Conservation (phyloP, 2,113 vertebrate species). For the Pogonocichla stellata region DNA sequence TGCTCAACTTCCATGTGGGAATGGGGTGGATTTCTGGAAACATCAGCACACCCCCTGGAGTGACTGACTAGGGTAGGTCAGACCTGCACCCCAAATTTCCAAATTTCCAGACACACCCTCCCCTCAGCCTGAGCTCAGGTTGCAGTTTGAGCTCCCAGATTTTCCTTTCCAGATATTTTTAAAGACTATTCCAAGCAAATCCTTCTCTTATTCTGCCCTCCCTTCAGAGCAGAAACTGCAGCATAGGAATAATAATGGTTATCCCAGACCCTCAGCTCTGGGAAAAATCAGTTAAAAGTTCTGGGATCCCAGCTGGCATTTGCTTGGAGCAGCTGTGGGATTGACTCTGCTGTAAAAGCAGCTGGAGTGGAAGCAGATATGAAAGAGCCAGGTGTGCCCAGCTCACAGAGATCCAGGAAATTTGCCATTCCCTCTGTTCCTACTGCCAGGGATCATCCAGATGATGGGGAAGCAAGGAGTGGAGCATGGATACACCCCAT, state of each 20-base stretch:
- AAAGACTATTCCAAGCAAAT: neutral
- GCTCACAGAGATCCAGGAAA: neutral
- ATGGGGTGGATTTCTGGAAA: neutral
- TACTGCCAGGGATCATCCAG: neutral
- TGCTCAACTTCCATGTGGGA: neutral
- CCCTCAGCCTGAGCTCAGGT: neutral
- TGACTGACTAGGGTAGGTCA: neutral
- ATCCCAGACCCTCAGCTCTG: neutral
- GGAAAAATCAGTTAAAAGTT: accelerated
- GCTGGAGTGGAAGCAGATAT: neutral
- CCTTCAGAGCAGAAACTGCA: neutral
- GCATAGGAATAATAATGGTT: neutral
- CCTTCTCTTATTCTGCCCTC: neutral
- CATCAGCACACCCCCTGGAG: neutral
- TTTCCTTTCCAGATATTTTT: neutral
- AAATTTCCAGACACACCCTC: neutral
- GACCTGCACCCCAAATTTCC: neutral
- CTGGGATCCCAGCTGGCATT: neutral
- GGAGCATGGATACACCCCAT: accelerated
- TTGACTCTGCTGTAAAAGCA: neutral
- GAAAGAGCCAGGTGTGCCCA: neutral
- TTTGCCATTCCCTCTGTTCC: neutral
- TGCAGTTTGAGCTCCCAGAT: neutral
- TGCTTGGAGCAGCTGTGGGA: neutral
- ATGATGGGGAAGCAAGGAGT: neutral